Evolutionary conservation across 1,140 invertebrate species (phyloP), one percentile per base, ranked within the genome.

Genomic region (Phocides pigmalion): DNA sequence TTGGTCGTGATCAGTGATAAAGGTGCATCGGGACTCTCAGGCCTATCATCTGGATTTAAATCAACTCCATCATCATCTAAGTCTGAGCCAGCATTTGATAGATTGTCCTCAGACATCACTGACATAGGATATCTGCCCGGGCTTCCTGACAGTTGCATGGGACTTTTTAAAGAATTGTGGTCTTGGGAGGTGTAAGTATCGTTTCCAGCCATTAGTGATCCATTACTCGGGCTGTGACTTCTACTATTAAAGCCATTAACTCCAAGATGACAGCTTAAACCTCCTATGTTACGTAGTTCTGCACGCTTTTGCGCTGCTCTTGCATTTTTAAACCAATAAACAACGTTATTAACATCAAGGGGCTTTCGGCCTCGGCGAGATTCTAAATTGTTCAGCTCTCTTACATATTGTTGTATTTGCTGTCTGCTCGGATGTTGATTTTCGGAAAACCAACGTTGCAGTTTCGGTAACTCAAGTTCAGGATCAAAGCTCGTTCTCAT

Each of bases 251-350:
- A 94, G 12, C 94, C 94, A 73, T 95, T 95, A 4, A 93, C 76
- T 3, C 92, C 84, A 28, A 94, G 80, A 71, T 93, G 93, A 50
- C 93, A 93, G 32, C 90, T 77, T 42, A 94, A 61, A 12, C 92
- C 92, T 51, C 93, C 88, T 41, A 93, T 92, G 67, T 91, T 93
- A 53, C 96, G 93, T 56, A 95, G 94, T 89, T 97, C 96, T 0
- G 96, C 96, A 37, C 98, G 93, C 81, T 99, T 98, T 84, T 98
- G 97, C 1, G 98, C 98, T 6, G 98, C 98, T 54, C 98, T 93
- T 0, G 98, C 98, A 84, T 99, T 99, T 90, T 99, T 99, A 86
- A 99, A 99, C 98, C 98, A 99, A 87, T 99, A 99, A 15, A 99
- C 98, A 8, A 99, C 98, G 84, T 99, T 99, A 80, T 98, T 98